Conservation (phyloP, 2,113 vertebrate species). For the Ornithorhynchus anatinus region DNA sequence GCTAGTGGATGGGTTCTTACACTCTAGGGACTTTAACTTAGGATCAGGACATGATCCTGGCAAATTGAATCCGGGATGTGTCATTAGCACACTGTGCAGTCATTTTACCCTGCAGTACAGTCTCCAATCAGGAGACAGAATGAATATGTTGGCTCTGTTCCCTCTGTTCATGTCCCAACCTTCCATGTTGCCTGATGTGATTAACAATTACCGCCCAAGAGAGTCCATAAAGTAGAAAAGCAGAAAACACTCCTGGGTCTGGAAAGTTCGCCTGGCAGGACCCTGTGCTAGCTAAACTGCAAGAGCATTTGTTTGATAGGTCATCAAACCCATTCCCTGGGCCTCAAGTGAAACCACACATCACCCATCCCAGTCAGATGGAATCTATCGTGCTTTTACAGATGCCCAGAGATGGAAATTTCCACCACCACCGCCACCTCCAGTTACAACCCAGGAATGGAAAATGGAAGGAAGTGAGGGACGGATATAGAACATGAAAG, state of each 20-base stretch:
- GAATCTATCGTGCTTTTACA: too few relatives aligned
- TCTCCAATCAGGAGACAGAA: not conserved
- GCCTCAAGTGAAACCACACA: too few relatives aligned
- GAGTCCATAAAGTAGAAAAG: not conserved
- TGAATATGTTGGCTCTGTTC: slow-evolving; percentile 3
- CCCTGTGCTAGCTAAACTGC: fast-evolving
- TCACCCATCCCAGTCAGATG: too few relatives aligned
- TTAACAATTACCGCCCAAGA: not conserved
- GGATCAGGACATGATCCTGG: not conserved
- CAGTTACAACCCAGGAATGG: too few relatives aligned
- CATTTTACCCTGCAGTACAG: not conserved
- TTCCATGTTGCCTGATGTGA: not conserved
- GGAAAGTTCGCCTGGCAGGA: not conserved
- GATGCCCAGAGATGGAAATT: too few relatives aligned
- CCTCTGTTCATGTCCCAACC: not conserved
- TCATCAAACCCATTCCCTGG: too few relatives aligned
- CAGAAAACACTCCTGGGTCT: too few relatives aligned
- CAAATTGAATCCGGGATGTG: not conserved
- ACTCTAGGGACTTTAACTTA: not conserved
- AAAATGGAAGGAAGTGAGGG: too few relatives aligned
- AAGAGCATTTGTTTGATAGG: too few relatives aligned
- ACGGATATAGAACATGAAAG: too few relatives aligned
- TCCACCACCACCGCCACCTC: too few relatives aligned
- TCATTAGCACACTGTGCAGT: not conserved
- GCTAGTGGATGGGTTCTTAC: not conserved